A percentile compares a stretch with the other conserved stretches of the same genome.
phyloP scores from a whole-genome alignment of 1,140 invertebrate genomes.

The Manduca sexta region DNA sequence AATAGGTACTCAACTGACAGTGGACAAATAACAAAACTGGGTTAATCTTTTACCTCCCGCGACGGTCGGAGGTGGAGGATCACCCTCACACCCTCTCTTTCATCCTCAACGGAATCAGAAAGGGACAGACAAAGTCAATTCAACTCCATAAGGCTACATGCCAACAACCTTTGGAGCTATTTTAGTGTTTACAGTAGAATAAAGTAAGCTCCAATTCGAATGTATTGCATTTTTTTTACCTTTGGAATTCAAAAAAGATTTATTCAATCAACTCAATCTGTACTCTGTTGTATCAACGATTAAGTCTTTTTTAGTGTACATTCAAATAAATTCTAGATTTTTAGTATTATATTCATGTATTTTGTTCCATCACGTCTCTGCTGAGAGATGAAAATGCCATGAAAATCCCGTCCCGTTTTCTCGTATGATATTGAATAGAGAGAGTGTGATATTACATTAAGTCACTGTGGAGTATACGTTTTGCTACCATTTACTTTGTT shows the following conservation, averaged over 20 bases:
- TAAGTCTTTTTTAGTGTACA: conserved; percentile 40
- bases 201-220: conserved; percentile 30
- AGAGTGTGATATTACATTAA: conserved; percentile 41
- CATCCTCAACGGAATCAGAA: conserved; percentile 39
- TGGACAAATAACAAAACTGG: conserved; percentile 73
- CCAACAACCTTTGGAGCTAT: conserved; percentile 5
- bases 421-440: conserved; percentile 42
- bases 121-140: conserved; percentile 31
- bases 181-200: conserved; percentile 19
- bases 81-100: conserved; percentile 45
- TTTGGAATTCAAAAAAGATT: conserved; percentile 62
- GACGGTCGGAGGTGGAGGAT: conserved; percentile 42
- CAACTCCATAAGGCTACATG: conserved; percentile 34
- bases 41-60: conserved; percentile 71
- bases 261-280: conserved; percentile 41
- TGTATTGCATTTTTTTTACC: conserved; percentile 42
- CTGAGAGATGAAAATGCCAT: conserved; percentile 63
- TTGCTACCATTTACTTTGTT: conserved; percentile 43
- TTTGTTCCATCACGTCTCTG: conserved; percentile 63
- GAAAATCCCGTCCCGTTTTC: conserved; percentile 52
- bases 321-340: conserved; percentile 38
- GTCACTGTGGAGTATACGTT: conserved; percentile 37
- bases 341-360: conserved; percentile 68
- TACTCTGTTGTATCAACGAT: conserved; percentile 33
- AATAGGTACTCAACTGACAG: conserved; percentile 70